These are phyloP conservation scores for Hypotaenidia philippensis DNA, from an alignment of 2,797 vertebrate genomes.

Conservation along the genomic window DNA sequence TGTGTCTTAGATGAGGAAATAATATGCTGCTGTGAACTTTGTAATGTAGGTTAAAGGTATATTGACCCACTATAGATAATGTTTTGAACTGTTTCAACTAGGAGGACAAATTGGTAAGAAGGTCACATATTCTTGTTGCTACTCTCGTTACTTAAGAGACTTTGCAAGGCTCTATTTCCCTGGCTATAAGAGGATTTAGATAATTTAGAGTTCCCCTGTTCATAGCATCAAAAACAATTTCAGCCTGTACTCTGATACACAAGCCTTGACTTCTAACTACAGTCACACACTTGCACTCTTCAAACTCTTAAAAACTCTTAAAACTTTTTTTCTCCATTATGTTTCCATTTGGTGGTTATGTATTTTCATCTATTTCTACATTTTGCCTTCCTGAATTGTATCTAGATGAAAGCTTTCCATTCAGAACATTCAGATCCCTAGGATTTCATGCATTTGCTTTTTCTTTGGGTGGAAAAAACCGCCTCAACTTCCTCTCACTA, in stretches of 20 bases:
- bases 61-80: neutral
- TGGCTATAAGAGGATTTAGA: neutral
- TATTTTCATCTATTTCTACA: neutral
- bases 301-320: neutral
- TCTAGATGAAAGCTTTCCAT: neutral
- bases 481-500: neutral
- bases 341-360: neutral
- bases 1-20: neutral
- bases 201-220: neutral
- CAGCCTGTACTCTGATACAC: neutral
- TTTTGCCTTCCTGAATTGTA: neutral
- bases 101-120: neutral
- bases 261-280: neutral
- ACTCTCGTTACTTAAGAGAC: neutral
- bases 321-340: neutral
- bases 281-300: neutral
- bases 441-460: neutral
- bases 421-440: neutral
- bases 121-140: neutral
- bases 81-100: neutral
- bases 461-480: neutral
- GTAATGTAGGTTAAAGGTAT: neutral
- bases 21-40: neutral
- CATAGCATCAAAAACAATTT: neutral
- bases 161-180: neutral